Evolutionary conservation across 2,888 invertebrate genomes (phyloP).

Genomic region (Drosophila lacicola): DNA sequence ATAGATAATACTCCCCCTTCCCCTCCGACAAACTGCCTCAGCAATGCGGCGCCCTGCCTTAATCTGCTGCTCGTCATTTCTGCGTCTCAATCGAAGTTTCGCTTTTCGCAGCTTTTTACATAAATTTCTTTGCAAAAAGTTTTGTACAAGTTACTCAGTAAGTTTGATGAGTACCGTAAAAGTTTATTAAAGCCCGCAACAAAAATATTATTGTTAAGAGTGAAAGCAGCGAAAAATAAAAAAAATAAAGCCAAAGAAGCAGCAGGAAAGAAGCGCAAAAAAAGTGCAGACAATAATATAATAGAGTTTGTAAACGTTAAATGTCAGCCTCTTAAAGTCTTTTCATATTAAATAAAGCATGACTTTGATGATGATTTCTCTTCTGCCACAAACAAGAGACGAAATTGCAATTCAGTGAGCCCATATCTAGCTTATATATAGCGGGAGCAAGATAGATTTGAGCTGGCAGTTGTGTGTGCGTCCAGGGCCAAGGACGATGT

Average conservation of each 20-base stretch:
- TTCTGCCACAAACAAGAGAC: slow-evolving; percentile 27
- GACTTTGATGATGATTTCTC: slow-evolving; percentile 38
- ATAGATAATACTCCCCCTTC: slow-evolving; percentile 1
- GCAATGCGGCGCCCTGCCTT: background rate
- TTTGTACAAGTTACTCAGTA: slow-evolving; percentile 58
- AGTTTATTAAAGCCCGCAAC: slow-evolving; percentile 72
- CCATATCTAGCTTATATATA: slow-evolving; percentile 11
- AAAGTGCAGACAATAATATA: slow-evolving; percentile 39
- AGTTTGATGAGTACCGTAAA: slow-evolving; percentile 74
- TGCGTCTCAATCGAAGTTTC: slow-evolving; percentile 59
- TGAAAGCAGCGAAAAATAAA: slow-evolving; percentile 39
- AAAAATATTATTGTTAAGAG: slow-evolving; percentile 71
- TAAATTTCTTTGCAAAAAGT: slow-evolving; percentile 66
- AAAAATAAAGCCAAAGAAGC: background rate
- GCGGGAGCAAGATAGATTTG: background rate
- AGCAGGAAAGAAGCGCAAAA: slow-evolving; percentile 13
- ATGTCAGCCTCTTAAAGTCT: slow-evolving; percentile 12
- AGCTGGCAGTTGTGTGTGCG: background rate
- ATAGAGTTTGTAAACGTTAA: slow-evolving; percentile 26
- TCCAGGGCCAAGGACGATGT: slow-evolving; percentile 26
- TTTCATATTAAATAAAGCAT: slow-evolving; percentile 10
- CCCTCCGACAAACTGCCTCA: background rate
- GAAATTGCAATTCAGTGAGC: slow-evolving; percentile 68
- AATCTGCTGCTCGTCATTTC: slow-evolving; percentile 41
- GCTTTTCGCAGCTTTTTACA: slow-evolving; percentile 64